A percentile compares a stretch with the other conserved stretches of the same genome.
Conservation (phyloP, 1,140 invertebrate species). For the Drosophila sp. region DNA sequence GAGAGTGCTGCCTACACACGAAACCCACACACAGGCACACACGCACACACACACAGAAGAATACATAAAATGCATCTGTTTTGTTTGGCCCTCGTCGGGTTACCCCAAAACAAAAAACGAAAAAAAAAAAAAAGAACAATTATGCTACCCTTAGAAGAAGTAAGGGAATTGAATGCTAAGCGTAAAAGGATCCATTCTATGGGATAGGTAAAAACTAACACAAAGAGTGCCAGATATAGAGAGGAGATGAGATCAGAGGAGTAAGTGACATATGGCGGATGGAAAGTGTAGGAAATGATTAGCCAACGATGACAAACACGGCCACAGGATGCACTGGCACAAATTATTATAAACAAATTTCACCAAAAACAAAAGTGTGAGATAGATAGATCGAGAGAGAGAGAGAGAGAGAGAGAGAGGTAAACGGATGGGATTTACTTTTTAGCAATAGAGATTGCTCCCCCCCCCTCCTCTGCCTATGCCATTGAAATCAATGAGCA, state of each 20-base stretch:
- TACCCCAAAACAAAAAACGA: conserved; percentile 39
- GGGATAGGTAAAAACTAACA: background rate
- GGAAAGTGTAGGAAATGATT: conserved; percentile 61
- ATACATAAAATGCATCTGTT: conserved; percentile 69
- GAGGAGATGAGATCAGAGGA: background rate
- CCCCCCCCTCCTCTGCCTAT: too few species aligned
- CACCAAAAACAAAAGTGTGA: background rate
- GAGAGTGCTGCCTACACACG: conserved; percentile 40
- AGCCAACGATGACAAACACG: conserved; percentile 70
- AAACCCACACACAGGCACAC: conserved; percentile 11
- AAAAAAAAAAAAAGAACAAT: conserved; percentile 47
- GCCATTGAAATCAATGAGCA: too few species aligned
- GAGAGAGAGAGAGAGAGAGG: too few species aligned
- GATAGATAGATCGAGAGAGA: too few species aligned
- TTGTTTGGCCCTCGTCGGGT: conserved; percentile 51
- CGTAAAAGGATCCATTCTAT: conserved; percentile 73
- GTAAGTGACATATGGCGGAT: conserved; percentile 45
- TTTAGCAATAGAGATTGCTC: too few species aligned
- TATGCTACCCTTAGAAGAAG: conserved; percentile 44
- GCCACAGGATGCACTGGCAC: background rate
- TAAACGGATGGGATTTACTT: too few species aligned
- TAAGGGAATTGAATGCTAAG: conserved; percentile 32
- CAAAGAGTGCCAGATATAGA: conserved; percentile 8
- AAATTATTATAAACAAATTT: conserved; percentile 2
- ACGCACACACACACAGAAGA: conserved; percentile 7